Percentiles rank a stretch among this genome's conserved stretches.
These are phyloP conservation scores for Misgurnus anguillicaudatus DNA, from an alignment of 2,113 vertebrate genomes.

Conservation along the genomic window DNA sequence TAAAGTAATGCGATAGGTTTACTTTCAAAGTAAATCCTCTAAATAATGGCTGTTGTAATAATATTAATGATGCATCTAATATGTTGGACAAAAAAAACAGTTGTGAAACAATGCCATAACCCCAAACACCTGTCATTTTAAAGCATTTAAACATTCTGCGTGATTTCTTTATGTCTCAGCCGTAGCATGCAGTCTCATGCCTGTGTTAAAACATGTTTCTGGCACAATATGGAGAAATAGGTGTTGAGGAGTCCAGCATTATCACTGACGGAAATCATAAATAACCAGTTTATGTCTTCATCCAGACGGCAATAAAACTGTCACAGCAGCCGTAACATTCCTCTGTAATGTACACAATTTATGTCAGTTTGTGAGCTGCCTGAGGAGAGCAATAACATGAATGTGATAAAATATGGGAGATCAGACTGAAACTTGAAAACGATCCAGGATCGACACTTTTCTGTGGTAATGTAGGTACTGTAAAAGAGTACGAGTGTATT, in stretches of 20 bases:
- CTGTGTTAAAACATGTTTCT: slow-evolving; percentile 17
- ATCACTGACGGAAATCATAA: slow-evolving; percentile 27
- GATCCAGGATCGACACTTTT: not conserved
- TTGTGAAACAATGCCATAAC: too few species aligned
- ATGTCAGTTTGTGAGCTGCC: slow-evolving; percentile 31
- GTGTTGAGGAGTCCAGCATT: slow-evolving; percentile 26
- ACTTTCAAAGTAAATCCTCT: too few species aligned
- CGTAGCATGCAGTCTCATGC: slow-evolving; percentile 1
- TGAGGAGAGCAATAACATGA: slow-evolving; percentile 30
- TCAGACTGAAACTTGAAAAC: slow-evolving; percentile 5
- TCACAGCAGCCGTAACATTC: slow-evolving; percentile 42
- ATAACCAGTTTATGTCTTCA: slow-evolving; percentile 30
- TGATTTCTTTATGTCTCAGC: not conserved
- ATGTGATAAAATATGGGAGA: slow-evolving; percentile 48
- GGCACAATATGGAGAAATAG: slow-evolving; percentile 36
- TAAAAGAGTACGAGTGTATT: not conserved
- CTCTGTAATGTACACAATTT: slow-evolving; percentile 34
- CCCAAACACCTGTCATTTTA: not conserved
- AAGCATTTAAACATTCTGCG: not conserved
- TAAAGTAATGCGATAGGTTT: too few species aligned
- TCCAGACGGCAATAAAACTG: slow-evolving; percentile 32
- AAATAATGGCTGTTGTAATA: too few species aligned
- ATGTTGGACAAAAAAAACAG: too few species aligned
- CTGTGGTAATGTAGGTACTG: not conserved
- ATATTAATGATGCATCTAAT: too few species aligned